phyloP scores from a whole-genome alignment of 2,888 invertebrate genomes.

The Ochlodes sylvanus region DNA sequence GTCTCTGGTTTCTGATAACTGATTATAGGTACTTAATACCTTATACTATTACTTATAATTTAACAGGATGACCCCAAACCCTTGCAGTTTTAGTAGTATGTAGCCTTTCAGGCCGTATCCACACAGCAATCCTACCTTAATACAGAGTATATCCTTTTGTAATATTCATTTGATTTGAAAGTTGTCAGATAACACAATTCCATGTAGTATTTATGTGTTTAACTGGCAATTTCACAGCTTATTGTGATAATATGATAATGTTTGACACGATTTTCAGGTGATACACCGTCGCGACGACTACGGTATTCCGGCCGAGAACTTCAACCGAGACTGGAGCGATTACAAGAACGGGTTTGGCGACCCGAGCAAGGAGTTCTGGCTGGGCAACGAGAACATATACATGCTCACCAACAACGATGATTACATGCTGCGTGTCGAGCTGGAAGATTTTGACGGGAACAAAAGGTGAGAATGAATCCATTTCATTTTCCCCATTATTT shows the following conservation, averaged over 20 bases:
- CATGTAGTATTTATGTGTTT: background rate
- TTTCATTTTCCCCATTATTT: too few species aligned
- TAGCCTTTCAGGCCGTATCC: too few species aligned
- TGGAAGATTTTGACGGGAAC: slow-evolving; percentile 97
- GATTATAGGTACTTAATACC: too few species aligned
- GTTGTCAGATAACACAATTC: too few species aligned
- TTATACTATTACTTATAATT: too few species aligned
- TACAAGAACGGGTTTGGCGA: slow-evolving; percentile 97
- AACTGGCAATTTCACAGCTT: too few species aligned
- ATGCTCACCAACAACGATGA: slow-evolving; percentile 97
- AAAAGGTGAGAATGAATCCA: slow-evolving; percentile 86
- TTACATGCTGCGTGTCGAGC: slow-evolving; percentile 93
- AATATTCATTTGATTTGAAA: too few species aligned
- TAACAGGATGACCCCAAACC: too few species aligned
- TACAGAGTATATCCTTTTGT: too few species aligned
- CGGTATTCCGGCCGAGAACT: slow-evolving; percentile 94
- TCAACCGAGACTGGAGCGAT: slow-evolving; percentile 96
- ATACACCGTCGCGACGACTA: slow-evolving; percentile 96
- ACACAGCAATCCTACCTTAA: too few species aligned
- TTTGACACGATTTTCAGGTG: slow-evolving; percentile 85
- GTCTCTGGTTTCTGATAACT: too few species aligned
- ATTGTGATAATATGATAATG: background rate
- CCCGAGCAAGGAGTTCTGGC: slow-evolving; percentile 95
- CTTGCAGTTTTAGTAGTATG: too few species aligned
- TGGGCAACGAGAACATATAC: slow-evolving; percentile 97